Base-by-base conservation (phyloP, 2,113 vertebrate genomes). In the Neodon shergylaensis region DNA sequence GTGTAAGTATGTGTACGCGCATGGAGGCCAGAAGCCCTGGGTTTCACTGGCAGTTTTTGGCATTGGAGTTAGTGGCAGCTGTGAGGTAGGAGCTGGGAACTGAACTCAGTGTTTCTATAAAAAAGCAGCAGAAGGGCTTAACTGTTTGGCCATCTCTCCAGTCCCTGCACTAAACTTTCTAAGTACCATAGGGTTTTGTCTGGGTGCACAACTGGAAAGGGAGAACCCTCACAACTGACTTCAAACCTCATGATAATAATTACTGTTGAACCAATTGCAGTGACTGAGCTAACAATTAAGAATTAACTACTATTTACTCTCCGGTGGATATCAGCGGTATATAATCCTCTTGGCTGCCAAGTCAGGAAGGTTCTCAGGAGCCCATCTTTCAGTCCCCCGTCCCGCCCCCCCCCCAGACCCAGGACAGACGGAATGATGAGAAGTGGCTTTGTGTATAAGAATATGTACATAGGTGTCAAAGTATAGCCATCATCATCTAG, bases 281-380 rank as follows among this genome's bases (percentile, higher is more conserved):
- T 47, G 74, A 33, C 94, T 85, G 84, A 88, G 88, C 91, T 94
- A 95, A 89, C 93, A 91, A 94, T 97, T 98, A 97, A 94, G 92
- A 96, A 97, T 92, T 92, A 97, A 95, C 81, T 81, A 81, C 91
- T 95, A 49, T 95, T 96, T 93, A 93, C 65, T 31, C 79, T 44
- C 14, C 44, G 63, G 84, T 65, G 4, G 87, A 39, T 76, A 91
- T 13, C 49, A 49, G 39, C 89, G 33, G n/a, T 78, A 44, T 83
- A 91, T 83, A 92, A 91, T 94, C 52, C 77, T 68, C 72, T 61
- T 65, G 81, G 54, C 76, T 84, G 73, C 66, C 31, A 92, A 90
- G 83, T 89, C 52, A 72, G 63, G 61, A 36, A 82, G 49, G 70
- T 61, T 92, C 93, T 63, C 91, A 16, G 82, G 85, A 91, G 70